Conservation (phyloP, 2,888 invertebrate species). For the Arrhopalites spinosus region DNA sequence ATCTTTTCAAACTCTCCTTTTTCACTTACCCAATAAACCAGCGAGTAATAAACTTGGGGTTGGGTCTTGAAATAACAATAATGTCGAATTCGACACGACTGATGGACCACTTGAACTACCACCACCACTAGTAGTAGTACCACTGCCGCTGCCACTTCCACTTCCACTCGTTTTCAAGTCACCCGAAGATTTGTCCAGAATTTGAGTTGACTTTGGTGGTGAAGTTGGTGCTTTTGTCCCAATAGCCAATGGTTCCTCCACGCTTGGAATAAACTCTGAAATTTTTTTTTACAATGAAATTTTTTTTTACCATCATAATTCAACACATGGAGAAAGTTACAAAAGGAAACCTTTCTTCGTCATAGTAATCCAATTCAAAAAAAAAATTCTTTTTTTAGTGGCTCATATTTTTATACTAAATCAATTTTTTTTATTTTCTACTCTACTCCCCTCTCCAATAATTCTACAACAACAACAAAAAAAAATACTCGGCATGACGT, state of each 20-base stretch:
- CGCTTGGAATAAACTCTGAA: conserved; percentile 19
- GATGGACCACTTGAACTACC: background rate
- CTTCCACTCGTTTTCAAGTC: background rate
- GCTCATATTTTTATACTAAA: background rate
- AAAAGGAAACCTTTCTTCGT: background rate
- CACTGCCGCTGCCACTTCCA: background rate
- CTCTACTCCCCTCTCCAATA: too few relatives aligned
- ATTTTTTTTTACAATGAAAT: background rate
- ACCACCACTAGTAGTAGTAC: background rate
- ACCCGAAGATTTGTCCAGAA: too few relatives aligned
- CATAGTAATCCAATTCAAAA: background rate
- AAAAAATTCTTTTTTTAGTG: background rate
- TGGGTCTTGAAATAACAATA: conserved; percentile 44
- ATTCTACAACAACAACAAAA: too few relatives aligned
- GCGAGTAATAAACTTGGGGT: conserved; percentile 55
- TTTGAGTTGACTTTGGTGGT: background rate
- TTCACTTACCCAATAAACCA: conserved; percentile 53
- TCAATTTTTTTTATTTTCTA: too few relatives aligned
- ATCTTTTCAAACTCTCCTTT: too few relatives aligned
- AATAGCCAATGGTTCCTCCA: conserved; percentile 13
- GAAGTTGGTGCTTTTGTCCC: conserved; percentile 6
- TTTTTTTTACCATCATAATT: background rate
- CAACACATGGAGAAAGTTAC: background rate
- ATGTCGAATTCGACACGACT: conserved; percentile 36
- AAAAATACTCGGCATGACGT: too few relatives aligned